A percentile compares a stretch with the other conserved stretches of the same genome.
These are phyloP conservation scores for Pipistrellus pipistrellus DNA, from an alignment of 2,797 vertebrate genomes.

Conservation along the genomic window DNA sequence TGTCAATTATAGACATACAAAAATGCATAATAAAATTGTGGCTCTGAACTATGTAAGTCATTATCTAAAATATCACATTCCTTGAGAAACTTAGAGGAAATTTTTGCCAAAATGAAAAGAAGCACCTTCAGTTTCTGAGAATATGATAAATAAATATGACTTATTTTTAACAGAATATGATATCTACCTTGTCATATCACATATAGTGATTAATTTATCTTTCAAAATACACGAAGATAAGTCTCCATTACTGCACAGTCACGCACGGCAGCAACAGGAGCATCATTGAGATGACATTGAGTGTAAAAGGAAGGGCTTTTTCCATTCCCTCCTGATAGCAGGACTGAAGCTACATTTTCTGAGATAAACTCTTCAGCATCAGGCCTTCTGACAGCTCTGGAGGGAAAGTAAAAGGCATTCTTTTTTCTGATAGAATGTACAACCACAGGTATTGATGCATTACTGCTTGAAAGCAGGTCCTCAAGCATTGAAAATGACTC, in stretches of 20 bases:
- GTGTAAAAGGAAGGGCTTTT: constrained; percentile 81
- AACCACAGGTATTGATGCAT: constrained; percentile 82
- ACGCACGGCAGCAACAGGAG: constrained; percentile 24
- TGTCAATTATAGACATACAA: constrained; percentile 22
- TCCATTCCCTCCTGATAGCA: constrained; percentile 75
- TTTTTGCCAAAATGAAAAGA: not conserved
- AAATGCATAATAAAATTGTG: not conserved
- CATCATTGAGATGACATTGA: constrained; percentile 83
- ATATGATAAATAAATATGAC: not conserved
- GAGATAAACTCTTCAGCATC: constrained; percentile 86
- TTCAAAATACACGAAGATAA: not conserved
- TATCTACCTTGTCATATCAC: constrained; percentile 35
- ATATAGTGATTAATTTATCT: constrained; percentile 51
- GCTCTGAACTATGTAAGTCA: not conserved
- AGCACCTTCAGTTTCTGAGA: not conserved
- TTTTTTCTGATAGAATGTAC: constrained; percentile 82
- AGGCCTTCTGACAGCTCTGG: constrained; percentile 86
- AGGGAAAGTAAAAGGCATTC: constrained; percentile 77
- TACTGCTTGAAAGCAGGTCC: constrained; percentile 87
- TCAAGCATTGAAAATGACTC: constrained; percentile 87
- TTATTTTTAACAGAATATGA: constrained; percentile 9
- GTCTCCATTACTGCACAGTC: constrained; percentile 8
- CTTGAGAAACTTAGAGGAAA: constrained; percentile 35
- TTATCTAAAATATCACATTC: constrained; percentile 45
- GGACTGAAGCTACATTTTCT: constrained; percentile 80